These are phyloP conservation scores for Dendrolimus kikuchii DNA, from an alignment of 1,140 invertebrate species.

Conservation along the genomic window DNA sequence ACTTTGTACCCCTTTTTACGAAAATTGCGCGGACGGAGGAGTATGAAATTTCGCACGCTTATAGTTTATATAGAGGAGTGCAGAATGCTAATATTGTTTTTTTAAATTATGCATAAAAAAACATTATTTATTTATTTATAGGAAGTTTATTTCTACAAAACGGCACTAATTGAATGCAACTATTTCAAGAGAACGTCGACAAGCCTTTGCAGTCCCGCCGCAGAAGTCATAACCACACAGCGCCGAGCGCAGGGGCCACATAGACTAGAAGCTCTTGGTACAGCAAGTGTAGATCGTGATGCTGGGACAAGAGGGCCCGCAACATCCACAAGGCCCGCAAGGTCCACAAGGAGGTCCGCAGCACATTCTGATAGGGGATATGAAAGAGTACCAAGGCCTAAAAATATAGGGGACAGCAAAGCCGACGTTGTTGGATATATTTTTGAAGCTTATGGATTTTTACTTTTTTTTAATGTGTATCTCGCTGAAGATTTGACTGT, in stretches of 20 bases:
- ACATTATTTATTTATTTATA: no score
- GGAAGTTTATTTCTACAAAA: conserved; percentile 26
- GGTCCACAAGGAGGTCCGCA: conserved; percentile 34
- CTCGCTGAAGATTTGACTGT: conserved; percentile 39
- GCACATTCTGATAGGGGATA: conserved; percentile 30
- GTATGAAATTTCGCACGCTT: no score
- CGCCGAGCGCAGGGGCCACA: no score
- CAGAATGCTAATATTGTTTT: no score
- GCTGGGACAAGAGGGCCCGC: conserved; percentile 43
- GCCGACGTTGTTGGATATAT: conserved; percentile 2
- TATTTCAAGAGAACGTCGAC: no score
- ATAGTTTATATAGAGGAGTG: no score
- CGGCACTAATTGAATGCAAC: conserved; percentile 5
- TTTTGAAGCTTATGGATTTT: conserved; percentile 18
- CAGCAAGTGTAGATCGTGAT: conserved; percentile 61
- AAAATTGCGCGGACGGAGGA: no score
- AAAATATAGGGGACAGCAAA: conserved; percentile 7
- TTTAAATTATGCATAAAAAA: no score
- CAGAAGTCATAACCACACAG: no score
- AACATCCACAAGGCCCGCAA: conserved; percentile 38
- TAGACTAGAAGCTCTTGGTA: conserved; percentile 52
- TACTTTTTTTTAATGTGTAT: conserved; percentile 34
- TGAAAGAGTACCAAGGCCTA: conserved; percentile 13
- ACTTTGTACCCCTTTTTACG: no score
- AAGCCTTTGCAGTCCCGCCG: no score